These are phyloP conservation scores for Eunapius fragilis DNA, from an alignment of 37 sponge, comb jelly and placozoan species.

Conservation along the genomic window DNA sequence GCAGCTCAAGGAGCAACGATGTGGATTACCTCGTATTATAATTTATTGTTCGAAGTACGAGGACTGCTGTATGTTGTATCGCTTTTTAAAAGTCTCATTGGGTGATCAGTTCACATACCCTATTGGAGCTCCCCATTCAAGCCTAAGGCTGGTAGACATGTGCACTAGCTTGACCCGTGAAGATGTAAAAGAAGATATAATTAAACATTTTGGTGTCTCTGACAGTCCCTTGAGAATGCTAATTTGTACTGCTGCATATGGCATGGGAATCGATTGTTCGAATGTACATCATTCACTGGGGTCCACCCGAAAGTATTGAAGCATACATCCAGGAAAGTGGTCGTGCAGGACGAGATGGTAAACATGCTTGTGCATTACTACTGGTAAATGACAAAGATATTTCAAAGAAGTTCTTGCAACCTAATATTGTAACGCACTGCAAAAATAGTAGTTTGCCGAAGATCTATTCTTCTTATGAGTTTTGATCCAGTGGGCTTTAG, in stretches of 20 bases:
- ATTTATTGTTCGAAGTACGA: background rate
- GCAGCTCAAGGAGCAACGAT: background rate
- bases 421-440: background rate
- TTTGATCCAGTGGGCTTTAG: background rate
- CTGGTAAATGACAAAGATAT: background rate
- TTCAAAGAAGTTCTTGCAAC: background rate
- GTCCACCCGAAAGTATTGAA: background rate
- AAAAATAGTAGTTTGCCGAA: background rate
- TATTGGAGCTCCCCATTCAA: constrained; percentile 1
- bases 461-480: background rate
- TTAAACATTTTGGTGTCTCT: too few relatives aligned
- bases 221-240: too few relatives aligned
- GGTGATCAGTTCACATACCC: constrained; percentile 1
- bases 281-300: constrained; percentile 9
- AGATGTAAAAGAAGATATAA: too few relatives aligned
- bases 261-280: constrained; percentile 12
- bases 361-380: background rate
- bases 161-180: background rate
- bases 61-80: background rate
- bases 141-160: constrained; percentile 5
- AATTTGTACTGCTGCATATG: constrained; percentile 3
- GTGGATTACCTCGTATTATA: background rate
- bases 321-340: constrained; percentile 9
- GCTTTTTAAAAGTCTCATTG: background rate
- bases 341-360: background rate